Evolutionary conservation across 2,113 vertebrate genomes (phyloP), one percentile per base, ranked within the genome.

Genomic region (Bubo scandiacus): DNA sequence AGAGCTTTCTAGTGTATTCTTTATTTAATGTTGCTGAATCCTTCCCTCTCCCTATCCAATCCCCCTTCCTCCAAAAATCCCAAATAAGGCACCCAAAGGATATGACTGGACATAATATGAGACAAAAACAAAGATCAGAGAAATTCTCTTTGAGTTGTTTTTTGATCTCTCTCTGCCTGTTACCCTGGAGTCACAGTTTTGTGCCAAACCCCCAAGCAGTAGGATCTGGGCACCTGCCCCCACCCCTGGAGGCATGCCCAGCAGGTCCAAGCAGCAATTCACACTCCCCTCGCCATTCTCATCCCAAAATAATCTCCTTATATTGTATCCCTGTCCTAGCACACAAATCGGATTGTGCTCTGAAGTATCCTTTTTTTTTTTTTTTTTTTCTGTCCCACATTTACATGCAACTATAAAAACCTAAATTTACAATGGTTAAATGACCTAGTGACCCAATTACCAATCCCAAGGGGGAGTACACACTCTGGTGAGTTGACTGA

Each of bases 391-490:
- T 70, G 58, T 45, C 86, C 81, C 74, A 92, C 49, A 81, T 92
- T 92, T 55, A 52, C 61, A 49, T 9, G 45, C 0, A 0, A n/a
- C 54, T 62, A 49, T 9, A 73, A 38, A 59, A 36, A 3, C 3
- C 26, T 55, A 36, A 86, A 77, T 83, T 70, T 75, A 18, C 45
- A 66, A 1, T 6, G 15, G 54, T 85, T 70, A 66, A 62, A 58
- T 52, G 94, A 94, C 91, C 95, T 45, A 92, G 36, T 96, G 94
- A 88, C 95, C 84, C 94, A 95, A 32, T 91, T 96, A 58, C 20
- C 74, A 40, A 2, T 32, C 40, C 66, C 78, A 29, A 10, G 58
- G 34, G 40, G 81, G 38, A 86, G 80, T 51, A 14, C 36, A 42
- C 36, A 23, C 57, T 22, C n/a, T 0, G 29, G 47, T 40, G 86